phyloP scores from a whole-genome alignment of 2,113 vertebrate species.

The Hipposideros armiger region DNA sequence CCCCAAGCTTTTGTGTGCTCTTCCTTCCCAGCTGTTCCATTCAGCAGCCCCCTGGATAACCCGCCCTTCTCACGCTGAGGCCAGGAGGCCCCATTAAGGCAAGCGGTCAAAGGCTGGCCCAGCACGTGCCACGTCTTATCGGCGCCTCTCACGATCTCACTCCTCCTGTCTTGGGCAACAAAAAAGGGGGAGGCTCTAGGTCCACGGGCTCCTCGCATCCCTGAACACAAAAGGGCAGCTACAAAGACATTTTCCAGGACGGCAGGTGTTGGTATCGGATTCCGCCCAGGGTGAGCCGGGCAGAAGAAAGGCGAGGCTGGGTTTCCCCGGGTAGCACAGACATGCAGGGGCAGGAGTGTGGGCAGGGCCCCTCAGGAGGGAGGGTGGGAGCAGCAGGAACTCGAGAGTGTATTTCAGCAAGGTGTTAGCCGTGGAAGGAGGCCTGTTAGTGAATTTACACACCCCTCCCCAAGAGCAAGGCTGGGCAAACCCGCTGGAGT shows the following conservation, averaged over 20 bases:
- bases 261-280: slow-evolving; percentile 93
- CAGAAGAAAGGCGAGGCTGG: slow-evolving; percentile 86
- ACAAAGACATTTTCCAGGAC: slow-evolving; percentile 94
- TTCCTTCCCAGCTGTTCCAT: slow-evolving; percentile 86
- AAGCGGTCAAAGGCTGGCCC: slow-evolving; percentile 82
- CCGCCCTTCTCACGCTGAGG: slow-evolving; percentile 70
- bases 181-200: slow-evolving; percentile 86
- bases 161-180: slow-evolving; percentile 82
- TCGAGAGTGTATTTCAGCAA: not conserved
- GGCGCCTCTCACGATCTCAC: slow-evolving; percentile 85
- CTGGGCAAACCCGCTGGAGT: slow-evolving; percentile 43
- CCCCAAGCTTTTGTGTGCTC: slow-evolving; percentile 82
- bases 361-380: slow-evolving; percentile 74
- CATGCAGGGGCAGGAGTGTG: slow-evolving; percentile 87
- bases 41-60: slow-evolving; percentile 69
- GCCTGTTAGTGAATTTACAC: slow-evolving; percentile 83
- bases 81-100: slow-evolving; percentile 81
- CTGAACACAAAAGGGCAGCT: slow-evolving; percentile 92
- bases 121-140: slow-evolving; percentile 88
- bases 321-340: slow-evolving; percentile 81
- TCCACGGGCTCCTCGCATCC: slow-evolving; percentile 89
- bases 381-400: not conserved
- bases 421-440: slow-evolving; percentile 80
- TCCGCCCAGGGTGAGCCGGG: slow-evolving; percentile 90
- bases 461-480: slow-evolving; percentile 64